Conservation (phyloP, 2,888 invertebrate species). For the Dorcus parallelipipedus region DNA sequence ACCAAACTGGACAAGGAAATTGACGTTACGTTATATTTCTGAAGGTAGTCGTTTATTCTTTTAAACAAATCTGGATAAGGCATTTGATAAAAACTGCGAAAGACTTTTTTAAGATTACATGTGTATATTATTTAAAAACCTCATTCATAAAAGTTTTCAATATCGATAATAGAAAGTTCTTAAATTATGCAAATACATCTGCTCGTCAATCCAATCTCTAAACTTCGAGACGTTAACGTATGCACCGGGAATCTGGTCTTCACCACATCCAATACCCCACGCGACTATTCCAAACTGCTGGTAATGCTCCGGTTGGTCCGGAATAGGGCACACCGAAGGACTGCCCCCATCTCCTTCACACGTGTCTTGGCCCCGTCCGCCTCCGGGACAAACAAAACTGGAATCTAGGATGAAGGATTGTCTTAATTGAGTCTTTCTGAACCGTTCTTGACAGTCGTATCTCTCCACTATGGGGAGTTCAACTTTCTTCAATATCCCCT, state of each 20-base stretch:
- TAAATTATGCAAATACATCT: constrained; percentile 29
- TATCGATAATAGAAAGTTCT: background rate
- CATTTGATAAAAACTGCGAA: no score
- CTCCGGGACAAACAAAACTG: constrained; percentile 79
- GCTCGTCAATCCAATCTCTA: constrained; percentile 61
- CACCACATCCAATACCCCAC: constrained; percentile 80
- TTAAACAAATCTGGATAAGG: no score
- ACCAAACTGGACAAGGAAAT: no score
- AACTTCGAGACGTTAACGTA: constrained; percentile 67
- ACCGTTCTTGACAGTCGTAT: constrained; percentile 56
- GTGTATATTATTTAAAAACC: no score
- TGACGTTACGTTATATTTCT: no score
- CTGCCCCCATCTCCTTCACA: constrained; percentile 80
- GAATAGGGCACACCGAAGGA: constrained; percentile 68
- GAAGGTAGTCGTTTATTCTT: no score
- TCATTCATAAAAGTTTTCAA: no score
- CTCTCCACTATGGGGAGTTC: constrained; percentile 64
- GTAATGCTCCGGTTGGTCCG: constrained; percentile 49
- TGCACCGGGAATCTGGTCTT: constrained; percentile 65
- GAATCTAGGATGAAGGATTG: constrained; percentile 61
- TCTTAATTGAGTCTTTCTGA: constrained; percentile 65
- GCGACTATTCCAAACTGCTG: constrained; percentile 69
- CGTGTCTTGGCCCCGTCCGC: constrained; percentile 66
- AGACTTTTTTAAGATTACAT: no score
- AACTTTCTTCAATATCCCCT: constrained; percentile 68